Percentiles rank a stretch among this genome's conserved stretches.
Evolutionary conservation across 2,888 invertebrate genomes (phyloP).

Genomic region (Pristionchus fissidentatus): DNA sequence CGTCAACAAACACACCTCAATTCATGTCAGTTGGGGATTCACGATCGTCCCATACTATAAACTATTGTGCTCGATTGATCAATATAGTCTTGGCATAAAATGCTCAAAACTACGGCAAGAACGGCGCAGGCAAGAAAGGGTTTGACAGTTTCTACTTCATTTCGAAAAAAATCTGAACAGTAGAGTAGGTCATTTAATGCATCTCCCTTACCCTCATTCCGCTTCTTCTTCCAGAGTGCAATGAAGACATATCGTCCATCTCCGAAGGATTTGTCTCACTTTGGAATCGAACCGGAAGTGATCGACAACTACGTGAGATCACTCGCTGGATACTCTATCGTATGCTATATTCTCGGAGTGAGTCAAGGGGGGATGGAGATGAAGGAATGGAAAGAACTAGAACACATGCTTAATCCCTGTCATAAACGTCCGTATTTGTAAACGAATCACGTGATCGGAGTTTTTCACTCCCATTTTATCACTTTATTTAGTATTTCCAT

Average conservation of each 20-base stretch:
- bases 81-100: not conserved
- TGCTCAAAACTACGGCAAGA: too few species aligned
- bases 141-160: too few species aligned
- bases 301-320: conserved; percentile 92
- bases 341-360: conserved; percentile 96
- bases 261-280: conserved; percentile 88
- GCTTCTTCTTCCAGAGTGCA: conserved; percentile 83
- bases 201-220: not conserved
- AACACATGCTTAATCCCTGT: not conserved
- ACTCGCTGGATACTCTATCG: conserved; percentile 76
- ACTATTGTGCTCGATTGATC: not conserved
- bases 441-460: too few species aligned
- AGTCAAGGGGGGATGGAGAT: conserved; percentile 46
- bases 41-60: too few species aligned
- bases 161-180: too few species aligned
- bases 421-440: not conserved
- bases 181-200: too few species aligned
- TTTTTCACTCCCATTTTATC: not conserved
- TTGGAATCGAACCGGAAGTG: conserved; percentile 91
- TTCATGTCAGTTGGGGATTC: conserved; percentile 51
- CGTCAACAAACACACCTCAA: conserved; percentile 51
- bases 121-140: too few species aligned
- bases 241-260: conserved; percentile 91
- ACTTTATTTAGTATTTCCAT: not conserved
- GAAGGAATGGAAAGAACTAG: not conserved